These are phyloP conservation scores for Galbula dea DNA, from an alignment of 2,113 vertebrate genomes.

Conservation along the genomic window DNA sequence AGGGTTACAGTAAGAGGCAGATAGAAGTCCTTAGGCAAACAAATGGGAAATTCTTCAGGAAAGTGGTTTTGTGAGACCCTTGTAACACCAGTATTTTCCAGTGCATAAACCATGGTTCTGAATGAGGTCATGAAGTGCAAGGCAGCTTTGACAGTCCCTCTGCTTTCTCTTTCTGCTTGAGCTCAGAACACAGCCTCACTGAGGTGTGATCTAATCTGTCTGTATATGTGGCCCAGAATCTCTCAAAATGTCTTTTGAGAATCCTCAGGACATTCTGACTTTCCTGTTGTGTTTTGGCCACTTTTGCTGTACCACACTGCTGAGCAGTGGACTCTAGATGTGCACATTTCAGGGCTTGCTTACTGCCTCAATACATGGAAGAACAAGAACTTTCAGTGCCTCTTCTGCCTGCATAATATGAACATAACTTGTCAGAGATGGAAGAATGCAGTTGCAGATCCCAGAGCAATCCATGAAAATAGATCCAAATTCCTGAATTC, in stretches of 20 bases:
- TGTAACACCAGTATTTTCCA: neutral
- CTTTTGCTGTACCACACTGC: neutral
- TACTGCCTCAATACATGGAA: neutral
- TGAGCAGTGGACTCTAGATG: neutral
- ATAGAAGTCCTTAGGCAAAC: neutral
- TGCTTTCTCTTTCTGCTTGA: neutral
- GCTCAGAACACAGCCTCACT: neutral
- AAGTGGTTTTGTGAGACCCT: neutral
- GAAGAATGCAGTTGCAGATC: neutral
- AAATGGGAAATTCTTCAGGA: neutral
- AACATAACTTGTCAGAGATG: neutral
- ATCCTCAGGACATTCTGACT: neutral
- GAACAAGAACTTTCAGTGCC: neutral
- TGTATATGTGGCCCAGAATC: neutral
- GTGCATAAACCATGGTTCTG: neutral
- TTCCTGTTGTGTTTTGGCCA: neutral
- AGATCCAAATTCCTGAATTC: neutral
- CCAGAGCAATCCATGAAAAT: neutral
- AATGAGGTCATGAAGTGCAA: neutral
- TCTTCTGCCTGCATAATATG: neutral
- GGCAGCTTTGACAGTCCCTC: neutral
- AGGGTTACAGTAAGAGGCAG: neutral
- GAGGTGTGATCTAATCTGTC: neutral
- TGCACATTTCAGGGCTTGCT: neutral
- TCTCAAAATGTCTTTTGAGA: neutral